Conservation (phyloP, 2,888 invertebrate genomes). For the Diploptera punctata region DNA sequence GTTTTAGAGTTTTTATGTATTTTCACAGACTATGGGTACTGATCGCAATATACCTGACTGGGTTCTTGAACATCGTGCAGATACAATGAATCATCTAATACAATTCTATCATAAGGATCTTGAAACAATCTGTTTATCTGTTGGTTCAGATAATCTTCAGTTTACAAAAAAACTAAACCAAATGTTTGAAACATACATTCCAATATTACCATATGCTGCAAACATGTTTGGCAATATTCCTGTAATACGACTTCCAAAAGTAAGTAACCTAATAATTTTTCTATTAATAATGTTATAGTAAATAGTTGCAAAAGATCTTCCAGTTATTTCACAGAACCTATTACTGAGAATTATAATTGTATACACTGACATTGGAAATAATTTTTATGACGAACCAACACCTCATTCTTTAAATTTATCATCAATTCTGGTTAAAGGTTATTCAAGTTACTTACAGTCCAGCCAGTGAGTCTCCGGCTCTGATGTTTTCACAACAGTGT, state of each 20-base stretch:
- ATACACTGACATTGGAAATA: neutral
- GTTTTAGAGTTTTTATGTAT: constrained; percentile 12
- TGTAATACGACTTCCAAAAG: constrained; percentile 81
- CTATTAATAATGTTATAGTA: no score
- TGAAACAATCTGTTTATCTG: constrained; percentile 68
- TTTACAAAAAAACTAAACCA: constrained; percentile 80
- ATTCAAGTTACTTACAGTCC: no score
- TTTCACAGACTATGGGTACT: constrained; percentile 81
- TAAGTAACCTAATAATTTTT: constrained; percentile 52
- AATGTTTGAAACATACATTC: constrained; percentile 89
- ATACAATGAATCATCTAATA: constrained; percentile 76
- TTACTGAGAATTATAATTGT: no score
- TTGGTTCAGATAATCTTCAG: constrained; percentile 61
- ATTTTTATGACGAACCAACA: neutral
- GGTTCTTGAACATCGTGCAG: constrained; percentile 79
- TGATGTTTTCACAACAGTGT: no score
- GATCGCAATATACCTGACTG: constrained; percentile 85
- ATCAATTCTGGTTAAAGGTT: no score
- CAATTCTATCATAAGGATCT: constrained; percentile 87
- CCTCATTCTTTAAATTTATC: neutral
- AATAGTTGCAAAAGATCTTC: no score
- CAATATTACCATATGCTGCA: constrained; percentile 82
- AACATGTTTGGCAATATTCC: constrained; percentile 86
- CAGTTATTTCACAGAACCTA: no score
- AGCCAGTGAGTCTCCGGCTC: no score